phyloP scores from a whole-genome alignment of 2,113 vertebrate species.

The Agapornis roseicollis region DNA sequence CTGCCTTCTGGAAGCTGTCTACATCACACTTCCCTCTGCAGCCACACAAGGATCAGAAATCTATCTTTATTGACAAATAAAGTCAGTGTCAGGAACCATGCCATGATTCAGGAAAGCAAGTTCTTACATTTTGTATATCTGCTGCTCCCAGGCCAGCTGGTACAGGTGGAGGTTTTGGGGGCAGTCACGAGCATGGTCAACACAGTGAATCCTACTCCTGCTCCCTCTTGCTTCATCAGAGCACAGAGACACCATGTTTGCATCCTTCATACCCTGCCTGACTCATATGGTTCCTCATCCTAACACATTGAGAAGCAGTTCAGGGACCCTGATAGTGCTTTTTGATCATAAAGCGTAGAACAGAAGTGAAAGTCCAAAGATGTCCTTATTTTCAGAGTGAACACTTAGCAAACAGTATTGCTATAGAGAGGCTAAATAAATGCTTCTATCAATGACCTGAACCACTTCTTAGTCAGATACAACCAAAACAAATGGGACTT shows the following conservation, averaged over 20 bases:
- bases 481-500: neutral
- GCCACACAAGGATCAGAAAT: neutral
- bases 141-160: neutral
- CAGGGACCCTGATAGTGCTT: neutral
- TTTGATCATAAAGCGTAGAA: neutral
- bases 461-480: neutral
- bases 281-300: neutral
- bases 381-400: neutral
- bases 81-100: neutral
- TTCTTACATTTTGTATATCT: neutral
- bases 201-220: neutral
- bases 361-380: neutral
- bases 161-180: neutral
- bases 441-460: neutral
- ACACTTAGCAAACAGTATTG: neutral
- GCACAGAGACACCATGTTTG: neutral
- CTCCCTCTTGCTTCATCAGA: neutral
- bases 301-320: neutral
- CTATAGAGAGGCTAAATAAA: neutral
- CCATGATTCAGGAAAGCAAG: accelerated
- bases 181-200: neutral
- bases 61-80: neutral
- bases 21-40: neutral
- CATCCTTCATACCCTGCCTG: neutral
- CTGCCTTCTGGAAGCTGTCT: neutral